phyloP scores from a whole-genome alignment of 2,113 vertebrate genomes.

The Dipodomys merriami region DNA sequence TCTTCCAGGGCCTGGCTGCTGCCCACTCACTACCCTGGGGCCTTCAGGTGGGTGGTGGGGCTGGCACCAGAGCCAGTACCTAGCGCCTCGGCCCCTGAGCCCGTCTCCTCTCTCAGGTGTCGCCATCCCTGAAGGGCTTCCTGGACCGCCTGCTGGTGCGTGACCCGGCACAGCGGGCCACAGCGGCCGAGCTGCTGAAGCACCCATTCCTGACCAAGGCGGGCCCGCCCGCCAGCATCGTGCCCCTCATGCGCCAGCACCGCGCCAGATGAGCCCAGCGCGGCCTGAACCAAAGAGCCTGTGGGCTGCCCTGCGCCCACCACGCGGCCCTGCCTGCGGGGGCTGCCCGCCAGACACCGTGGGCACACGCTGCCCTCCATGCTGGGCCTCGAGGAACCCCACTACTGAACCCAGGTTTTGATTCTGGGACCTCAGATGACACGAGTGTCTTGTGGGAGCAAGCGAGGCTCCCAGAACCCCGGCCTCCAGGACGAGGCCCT shows the following conservation, averaged over 20 bases:
- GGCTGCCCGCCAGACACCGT: constrained; percentile 14
- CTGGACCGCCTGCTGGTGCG: constrained; percentile 94
- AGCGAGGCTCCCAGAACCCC: not conserved
- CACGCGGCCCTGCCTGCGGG: not conserved
- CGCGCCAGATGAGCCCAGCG: constrained; percentile 89
- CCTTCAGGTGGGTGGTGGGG: too few relatives aligned
- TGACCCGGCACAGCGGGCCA: constrained; percentile 91
- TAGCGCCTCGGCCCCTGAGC: not conserved
- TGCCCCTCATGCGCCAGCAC: constrained; percentile 96
- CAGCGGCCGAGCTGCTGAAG: constrained; percentile 92
- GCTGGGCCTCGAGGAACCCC: constrained; percentile 35
- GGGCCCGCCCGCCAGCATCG: constrained; percentile 93
- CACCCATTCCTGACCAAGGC: constrained; percentile 94
- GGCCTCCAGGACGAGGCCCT: not conserved
- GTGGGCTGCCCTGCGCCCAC: not conserved
- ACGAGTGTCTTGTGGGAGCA: not conserved
- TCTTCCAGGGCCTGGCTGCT: too few relatives aligned
- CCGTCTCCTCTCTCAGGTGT: constrained; percentile 85
- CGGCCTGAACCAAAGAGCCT: constrained; percentile 75
- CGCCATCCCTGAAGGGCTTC: constrained; percentile 94
- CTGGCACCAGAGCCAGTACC: too few relatives aligned
- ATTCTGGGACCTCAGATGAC: constrained; percentile 51
- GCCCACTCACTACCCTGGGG: not conserved
- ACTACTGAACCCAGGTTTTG: constrained; percentile 70
- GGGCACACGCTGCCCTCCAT: not conserved